Evolutionary conservation across 2,888 invertebrate genomes (phyloP).

Genomic region (Xylota sylvarum): DNA sequence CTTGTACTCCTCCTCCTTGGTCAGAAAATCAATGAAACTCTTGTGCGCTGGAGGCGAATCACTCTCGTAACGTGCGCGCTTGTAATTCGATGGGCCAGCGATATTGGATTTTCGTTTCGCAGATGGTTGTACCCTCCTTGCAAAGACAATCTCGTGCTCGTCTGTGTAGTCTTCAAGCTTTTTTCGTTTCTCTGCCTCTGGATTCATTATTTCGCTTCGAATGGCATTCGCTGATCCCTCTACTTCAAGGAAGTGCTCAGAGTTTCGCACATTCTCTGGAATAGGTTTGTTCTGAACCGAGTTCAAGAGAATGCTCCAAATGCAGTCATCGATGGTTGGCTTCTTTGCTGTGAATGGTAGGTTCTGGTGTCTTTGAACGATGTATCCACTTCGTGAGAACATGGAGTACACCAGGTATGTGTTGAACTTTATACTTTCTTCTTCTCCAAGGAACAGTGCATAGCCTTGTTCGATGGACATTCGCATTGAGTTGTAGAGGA

Average conservation of each 20-base stretch:
- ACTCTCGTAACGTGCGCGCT: constrained; percentile 31
- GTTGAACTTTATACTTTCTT: constrained; percentile 79
- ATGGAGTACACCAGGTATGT: constrained; percentile 83
- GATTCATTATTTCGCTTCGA: constrained; percentile 78
- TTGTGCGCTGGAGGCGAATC: neutral
- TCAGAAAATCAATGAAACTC: constrained; percentile 81
- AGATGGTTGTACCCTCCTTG: constrained; percentile 55
- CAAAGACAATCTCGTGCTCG: constrained; percentile 3
- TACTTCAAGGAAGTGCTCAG: constrained; percentile 75
- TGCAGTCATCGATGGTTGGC: constrained; percentile 80
- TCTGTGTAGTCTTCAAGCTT: neutral
- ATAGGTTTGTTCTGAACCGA: constrained; percentile 78
- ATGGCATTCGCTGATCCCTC: constrained; percentile 78
- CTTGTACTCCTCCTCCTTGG: constrained; percentile 79
- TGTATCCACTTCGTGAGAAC: constrained; percentile 82
- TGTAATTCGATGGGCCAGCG: neutral
- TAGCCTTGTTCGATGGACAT: constrained; percentile 83
- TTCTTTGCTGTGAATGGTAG: constrained; percentile 47
- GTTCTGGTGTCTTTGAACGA: constrained; percentile 80
- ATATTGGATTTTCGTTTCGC: constrained; percentile 78
- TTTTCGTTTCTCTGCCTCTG: neutral
- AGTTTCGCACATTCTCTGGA: constrained; percentile 78
- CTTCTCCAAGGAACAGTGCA: constrained; percentile 81
- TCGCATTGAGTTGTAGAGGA: constrained; percentile 79
- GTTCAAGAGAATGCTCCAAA: constrained; percentile 81